These are phyloP conservation scores for Jacana jacana DNA, from an alignment of 2,113 vertebrate genomes.

Conservation along the genomic window DNA sequence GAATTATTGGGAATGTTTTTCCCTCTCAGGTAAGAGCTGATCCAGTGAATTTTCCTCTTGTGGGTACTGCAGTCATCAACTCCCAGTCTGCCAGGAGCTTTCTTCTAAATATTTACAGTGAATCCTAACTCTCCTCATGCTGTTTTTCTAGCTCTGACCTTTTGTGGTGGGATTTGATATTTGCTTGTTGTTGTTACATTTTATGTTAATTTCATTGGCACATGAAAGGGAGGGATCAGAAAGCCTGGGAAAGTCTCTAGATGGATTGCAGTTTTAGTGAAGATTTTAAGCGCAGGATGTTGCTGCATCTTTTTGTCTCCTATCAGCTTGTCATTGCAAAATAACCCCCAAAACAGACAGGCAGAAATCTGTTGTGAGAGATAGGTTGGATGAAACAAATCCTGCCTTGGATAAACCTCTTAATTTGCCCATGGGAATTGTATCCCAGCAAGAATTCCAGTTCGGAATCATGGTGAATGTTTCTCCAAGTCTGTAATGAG, in stretches of 20 bases:
- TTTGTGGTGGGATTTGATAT: neutral
- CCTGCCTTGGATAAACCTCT: neutral
- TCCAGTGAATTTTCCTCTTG: neutral
- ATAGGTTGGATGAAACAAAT: neutral
- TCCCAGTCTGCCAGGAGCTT: neutral
- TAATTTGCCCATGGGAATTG: neutral
- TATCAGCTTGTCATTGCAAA: neutral
- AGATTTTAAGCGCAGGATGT: neutral
- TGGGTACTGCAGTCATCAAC: neutral
- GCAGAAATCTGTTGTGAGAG: neutral
- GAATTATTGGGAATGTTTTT: neutral
- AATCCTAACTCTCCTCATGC: neutral
- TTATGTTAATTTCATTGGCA: neutral
- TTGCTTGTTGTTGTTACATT: neutral
- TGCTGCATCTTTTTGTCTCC: neutral
- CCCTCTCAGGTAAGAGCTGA: conserved; percentile 52
- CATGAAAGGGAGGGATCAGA: neutral
- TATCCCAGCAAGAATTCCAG: neutral
- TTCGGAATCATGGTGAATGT: neutral
- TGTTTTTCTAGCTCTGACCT: neutral
- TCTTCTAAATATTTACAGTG: neutral
- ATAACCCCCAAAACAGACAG: neutral
- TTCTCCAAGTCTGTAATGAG: neutral
- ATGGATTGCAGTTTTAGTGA: neutral
- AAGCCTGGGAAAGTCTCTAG: neutral